Evolutionary conservation across 2,113 vertebrate species (phyloP).

Genomic region (Grallaria varia): DNA sequence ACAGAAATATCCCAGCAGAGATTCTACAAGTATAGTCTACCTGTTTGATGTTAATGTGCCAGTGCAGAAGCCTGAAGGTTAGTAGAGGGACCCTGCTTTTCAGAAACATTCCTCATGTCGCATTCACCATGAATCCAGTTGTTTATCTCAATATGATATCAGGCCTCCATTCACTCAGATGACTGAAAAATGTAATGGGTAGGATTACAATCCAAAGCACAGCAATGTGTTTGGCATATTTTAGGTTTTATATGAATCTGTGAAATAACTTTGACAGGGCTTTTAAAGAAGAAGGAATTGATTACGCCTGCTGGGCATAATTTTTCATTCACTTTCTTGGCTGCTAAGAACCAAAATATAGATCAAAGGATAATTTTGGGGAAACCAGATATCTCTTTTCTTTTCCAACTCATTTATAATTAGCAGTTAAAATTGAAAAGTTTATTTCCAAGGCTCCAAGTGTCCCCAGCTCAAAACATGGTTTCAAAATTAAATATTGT

Average conservation of each 20-base stretch:
- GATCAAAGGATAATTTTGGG: background rate
- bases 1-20: background rate
- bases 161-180: background rate
- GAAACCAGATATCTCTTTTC: background rate
- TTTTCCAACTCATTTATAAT: background rate
- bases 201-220: fast-evolving
- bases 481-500: background rate
- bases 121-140: background rate
- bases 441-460: background rate
- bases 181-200: background rate
- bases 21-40: background rate
- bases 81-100: background rate
- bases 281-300: background rate
- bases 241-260: background rate
- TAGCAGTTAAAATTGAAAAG: background rate
- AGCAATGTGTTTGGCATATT: background rate
- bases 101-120: background rate
- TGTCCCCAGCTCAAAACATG: background rate
- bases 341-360: background rate
- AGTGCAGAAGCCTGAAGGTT: background rate
- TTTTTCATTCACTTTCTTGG: background rate
- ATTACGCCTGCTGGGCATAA: background rate
- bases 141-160: background rate
- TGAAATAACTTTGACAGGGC: background rate
- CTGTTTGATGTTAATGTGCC: background rate